Conservation (phyloP, 2,797 vertebrate species). For the Leucoraja ocellata region DNA sequence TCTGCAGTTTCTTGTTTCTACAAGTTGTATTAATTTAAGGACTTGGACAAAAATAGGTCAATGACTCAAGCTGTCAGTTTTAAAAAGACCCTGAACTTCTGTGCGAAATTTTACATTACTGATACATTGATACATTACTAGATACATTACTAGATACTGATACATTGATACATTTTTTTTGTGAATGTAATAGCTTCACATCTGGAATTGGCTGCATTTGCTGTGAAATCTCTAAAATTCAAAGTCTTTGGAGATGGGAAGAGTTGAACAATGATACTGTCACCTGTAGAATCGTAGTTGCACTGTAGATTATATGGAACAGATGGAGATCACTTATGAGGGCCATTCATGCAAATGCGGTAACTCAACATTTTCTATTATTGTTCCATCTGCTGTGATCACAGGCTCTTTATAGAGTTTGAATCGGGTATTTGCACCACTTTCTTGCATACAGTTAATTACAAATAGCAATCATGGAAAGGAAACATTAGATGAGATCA, state of each 20-base stretch:
- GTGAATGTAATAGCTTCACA: not conserved
- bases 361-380: too few relatives aligned
- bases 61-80: not conserved
- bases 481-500: not conserved
- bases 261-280: not conserved
- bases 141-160: not conserved
- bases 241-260: not conserved
- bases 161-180: not conserved
- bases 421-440: not conserved
- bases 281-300: not conserved
- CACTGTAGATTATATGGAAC: not conserved
- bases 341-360: too few relatives aligned
- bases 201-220: not conserved
- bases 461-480: not conserved
- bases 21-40: not conserved
- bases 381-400: too few relatives aligned
- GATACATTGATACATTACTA: not conserved
- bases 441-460: not conserved
- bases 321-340: not conserved
- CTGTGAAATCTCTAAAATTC: not conserved
- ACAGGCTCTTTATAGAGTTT: too few relatives aligned
- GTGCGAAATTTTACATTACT: not conserved
- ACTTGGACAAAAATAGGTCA: not conserved
- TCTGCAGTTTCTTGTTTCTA: too few relatives aligned
- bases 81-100: not conserved